Percentiles rank a stretch among this genome's conserved stretches.
Conservation (phyloP, 2,888 invertebrate species). For the Leptinotarsa haldemani region DNA sequence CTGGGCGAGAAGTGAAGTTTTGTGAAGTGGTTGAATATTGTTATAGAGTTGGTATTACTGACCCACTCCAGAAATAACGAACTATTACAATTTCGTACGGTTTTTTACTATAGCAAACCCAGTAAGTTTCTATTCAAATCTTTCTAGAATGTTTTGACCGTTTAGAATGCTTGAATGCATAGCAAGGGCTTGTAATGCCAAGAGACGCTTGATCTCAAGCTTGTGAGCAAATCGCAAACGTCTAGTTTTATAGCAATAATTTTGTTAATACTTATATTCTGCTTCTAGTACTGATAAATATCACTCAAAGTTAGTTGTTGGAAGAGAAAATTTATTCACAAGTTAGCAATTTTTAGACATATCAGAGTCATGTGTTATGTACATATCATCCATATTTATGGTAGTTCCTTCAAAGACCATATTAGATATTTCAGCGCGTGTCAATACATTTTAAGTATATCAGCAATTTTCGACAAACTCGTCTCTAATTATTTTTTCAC, state of each 20-base stretch:
- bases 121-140: constrained; percentile 58
- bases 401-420: background rate
- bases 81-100: constrained; percentile 58
- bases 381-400: constrained; percentile 11
- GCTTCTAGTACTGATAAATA: background rate
- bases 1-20: constrained; percentile 6
- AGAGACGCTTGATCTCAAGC: constrained; percentile 45
- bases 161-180: constrained; percentile 47
- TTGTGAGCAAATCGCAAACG: constrained; percentile 37
- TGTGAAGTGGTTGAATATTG: constrained; percentile 19
- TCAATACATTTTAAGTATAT: background rate
- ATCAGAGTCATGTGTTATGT: constrained; percentile 16
- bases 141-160: constrained; percentile 55
- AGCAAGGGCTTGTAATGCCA: constrained; percentile 46
- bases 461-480: background rate
- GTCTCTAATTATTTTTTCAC: background rate
- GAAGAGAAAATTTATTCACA: constrained; percentile 10
- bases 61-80: constrained; percentile 40
- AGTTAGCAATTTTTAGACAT: constrained; percentile 22
- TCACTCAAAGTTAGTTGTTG: background rate
- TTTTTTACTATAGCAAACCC: constrained; percentile 62
- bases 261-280: background rate
- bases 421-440: background rate
- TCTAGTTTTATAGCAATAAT: constrained; percentile 37
- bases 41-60: constrained; percentile 39